These are phyloP conservation scores for Nansenia antarctica DNA, from an alignment of 2,113 vertebrate species.

Conservation along the genomic window DNA sequence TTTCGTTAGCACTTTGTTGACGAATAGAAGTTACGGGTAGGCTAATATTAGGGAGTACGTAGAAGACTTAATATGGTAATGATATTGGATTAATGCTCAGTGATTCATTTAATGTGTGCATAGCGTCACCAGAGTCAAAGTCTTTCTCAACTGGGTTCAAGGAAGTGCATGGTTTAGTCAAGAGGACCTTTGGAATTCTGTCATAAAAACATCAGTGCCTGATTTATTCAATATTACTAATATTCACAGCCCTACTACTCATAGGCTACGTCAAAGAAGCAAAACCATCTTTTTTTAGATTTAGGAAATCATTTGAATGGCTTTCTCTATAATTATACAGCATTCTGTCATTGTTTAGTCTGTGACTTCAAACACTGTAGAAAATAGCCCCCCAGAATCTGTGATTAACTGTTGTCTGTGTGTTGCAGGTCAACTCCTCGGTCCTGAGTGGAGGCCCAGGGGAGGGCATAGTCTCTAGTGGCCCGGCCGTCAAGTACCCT, in stretches of 20 bases:
- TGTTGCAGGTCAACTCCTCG: slow-evolving; percentile 81
- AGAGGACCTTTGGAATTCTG: neutral
- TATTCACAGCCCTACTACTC: neutral
- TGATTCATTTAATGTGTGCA: neutral
- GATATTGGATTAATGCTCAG: neutral
- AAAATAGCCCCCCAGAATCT: too few relatives aligned
- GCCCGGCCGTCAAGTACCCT: slow-evolving; percentile 86
- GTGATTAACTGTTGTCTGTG: slow-evolving; percentile 12
- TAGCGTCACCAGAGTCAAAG: neutral
- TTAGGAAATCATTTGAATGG: too few relatives aligned
- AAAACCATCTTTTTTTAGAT: too few relatives aligned
- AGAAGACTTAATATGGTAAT: neutral
- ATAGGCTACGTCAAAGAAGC: too few relatives aligned
- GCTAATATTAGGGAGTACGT: neutral
- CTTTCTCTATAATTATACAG: too few relatives aligned
- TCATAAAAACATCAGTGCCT: neutral
- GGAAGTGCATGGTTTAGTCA: neutral
- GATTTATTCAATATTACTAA: neutral
- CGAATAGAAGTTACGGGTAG: neutral
- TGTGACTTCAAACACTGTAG: too few relatives aligned
- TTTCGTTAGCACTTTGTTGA: neutral
- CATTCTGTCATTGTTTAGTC: neutral
- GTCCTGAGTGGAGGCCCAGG: slow-evolving; percentile 83
- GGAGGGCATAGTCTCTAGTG: slow-evolving; percentile 78
- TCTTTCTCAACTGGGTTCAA: neutral